Percentiles rank a stretch among this genome's conserved stretches.
These are phyloP conservation scores for Margaritifera margaritifera DNA, from an alignment of 2,888 invertebrate genomes.

Conservation along the genomic window DNA sequence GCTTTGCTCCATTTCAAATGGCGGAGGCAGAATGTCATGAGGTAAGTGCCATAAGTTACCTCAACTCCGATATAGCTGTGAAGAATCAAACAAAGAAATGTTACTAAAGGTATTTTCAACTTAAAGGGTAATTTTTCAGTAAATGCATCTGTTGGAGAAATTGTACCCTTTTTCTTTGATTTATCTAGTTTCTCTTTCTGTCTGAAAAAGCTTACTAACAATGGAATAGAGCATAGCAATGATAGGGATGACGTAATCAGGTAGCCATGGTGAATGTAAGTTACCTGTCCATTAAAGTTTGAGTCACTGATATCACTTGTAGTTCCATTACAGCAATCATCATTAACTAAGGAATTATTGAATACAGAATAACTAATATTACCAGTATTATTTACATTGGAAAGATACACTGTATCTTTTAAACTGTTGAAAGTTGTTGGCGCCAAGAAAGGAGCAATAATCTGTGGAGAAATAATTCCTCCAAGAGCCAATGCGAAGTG, in stretches of 20 bases:
- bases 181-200: too few species aligned
- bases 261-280: slow-evolving; percentile 33
- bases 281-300: slow-evolving; percentile 5
- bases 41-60: slow-evolving; percentile 29
- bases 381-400: too few species aligned
- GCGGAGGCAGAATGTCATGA: slow-evolving; percentile 30
- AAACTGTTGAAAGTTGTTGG: too few species aligned
- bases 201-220: slow-evolving; percentile 5
- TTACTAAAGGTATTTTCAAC: too few species aligned
- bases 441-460: slow-evolving; percentile 5
- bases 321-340: too few species aligned
- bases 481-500: slow-evolving; percentile 5
- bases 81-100: slow-evolving; percentile 30
- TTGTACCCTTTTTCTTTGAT: too few species aligned
- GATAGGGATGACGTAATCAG: slow-evolving; percentile 35
- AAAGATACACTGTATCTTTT: too few species aligned
- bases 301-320: too few species aligned
- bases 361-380: too few species aligned
- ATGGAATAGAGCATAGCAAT: slow-evolving; percentile 33
- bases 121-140: too few species aligned
- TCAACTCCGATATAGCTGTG: slow-evolving; percentile 49
- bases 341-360: too few species aligned
- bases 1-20: slow-evolving; percentile 28
- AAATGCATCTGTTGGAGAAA: too few species aligned
- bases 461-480: slow-evolving; percentile 7